phyloP scores from a whole-genome alignment of 2,797 vertebrate genomes.

The Ispidina lecontei region DNA sequence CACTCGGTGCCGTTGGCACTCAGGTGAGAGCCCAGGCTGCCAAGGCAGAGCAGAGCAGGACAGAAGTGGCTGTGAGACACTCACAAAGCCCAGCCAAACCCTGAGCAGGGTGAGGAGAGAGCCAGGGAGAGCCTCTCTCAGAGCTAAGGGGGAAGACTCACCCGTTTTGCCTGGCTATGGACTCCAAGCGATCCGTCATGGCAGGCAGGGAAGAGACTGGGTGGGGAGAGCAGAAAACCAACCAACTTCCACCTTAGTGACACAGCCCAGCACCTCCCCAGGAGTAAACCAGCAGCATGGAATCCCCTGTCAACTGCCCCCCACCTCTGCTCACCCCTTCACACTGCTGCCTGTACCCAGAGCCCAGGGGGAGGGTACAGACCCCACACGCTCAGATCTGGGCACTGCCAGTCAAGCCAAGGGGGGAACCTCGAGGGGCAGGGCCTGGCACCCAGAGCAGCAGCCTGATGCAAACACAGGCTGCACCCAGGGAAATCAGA shows the following conservation, averaged over 20 bases:
- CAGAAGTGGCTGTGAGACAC: slow-evolving; percentile 49
- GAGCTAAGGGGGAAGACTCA: slow-evolving; percentile 61
- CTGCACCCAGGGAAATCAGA: no score
- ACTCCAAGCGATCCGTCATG: slow-evolving; percentile 97
- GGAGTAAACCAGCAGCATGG: not conserved
- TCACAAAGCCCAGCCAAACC: slow-evolving; percentile 38
- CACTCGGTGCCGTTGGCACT: slow-evolving; percentile 96
- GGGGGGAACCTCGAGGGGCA: not conserved
- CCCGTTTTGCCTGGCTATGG: slow-evolving; percentile 96
- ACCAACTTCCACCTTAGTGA: not conserved
- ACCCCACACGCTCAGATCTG: rapidly evolving
- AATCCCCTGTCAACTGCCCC: not conserved
- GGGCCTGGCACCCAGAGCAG: not conserved
- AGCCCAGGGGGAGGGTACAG: not conserved
- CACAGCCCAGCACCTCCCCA: no score
- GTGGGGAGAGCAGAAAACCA: not conserved
- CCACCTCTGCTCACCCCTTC: not conserved
- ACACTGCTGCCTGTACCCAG: not conserved
- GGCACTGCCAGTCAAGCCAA: not conserved
- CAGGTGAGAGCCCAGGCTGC: slow-evolving; percentile 90
- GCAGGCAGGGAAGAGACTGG: slow-evolving; percentile 93
- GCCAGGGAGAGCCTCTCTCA: not conserved
- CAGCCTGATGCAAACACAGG: not conserved
- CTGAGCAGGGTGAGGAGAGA: no score
- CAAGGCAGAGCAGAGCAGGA: slow-evolving; percentile 3